Evolutionary conservation across 2,797 vertebrate genomes (phyloP), one percentile per base, ranked within the genome.

Genomic region (Glossophaga mutica): DNA sequence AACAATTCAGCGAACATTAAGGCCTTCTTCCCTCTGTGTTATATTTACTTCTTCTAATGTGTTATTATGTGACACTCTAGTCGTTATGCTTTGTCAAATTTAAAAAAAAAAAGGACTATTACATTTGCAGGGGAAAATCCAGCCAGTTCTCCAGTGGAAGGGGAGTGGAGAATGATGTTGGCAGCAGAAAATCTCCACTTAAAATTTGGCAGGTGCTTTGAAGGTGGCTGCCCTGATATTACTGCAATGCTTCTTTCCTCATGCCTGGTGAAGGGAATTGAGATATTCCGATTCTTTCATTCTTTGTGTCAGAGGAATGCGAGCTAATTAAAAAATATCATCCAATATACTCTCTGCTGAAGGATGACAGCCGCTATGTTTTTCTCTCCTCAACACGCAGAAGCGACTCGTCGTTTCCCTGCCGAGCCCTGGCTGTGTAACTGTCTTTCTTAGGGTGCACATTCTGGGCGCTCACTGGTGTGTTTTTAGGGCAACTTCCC

Each of bases 291-390:
- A 57, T 32, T 95, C 96, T 95, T 95, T 22, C 39, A 48, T 95
- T 96, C 87, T 97, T 95, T 95, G 84, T 94, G 91, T 84, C 91
- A 67, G 70, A 96, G 67, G 48, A 95, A n/a, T 37, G 92, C 94
- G 67, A 57, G 0, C 3, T 97, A 93, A 95, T 97, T 96, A 65
- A 96, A 95, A 97, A 93, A 29, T 97, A 93, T 97, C 82, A 89
- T 93, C 96, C 95, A 84, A 79, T 94, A 79, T 82, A 87, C 62
- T 92, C 29, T 59, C 52, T 85, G 71, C 34, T 65, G 59, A 85
- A 97, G 81, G 59, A n/a, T 97, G 22, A 94, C 86, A 96, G 91
- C 39, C 82, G 42, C 73, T 76, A 8, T 88, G 85, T 26, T 84
- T 90, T 94, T 92, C 62, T 52, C 84, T 52, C n/a, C 74, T 83